A percentile compares a stretch with the other conserved stretches of the same genome.
Conservation (phyloP, 2,888 invertebrate species). For the Leptogaster cylindrica region DNA sequence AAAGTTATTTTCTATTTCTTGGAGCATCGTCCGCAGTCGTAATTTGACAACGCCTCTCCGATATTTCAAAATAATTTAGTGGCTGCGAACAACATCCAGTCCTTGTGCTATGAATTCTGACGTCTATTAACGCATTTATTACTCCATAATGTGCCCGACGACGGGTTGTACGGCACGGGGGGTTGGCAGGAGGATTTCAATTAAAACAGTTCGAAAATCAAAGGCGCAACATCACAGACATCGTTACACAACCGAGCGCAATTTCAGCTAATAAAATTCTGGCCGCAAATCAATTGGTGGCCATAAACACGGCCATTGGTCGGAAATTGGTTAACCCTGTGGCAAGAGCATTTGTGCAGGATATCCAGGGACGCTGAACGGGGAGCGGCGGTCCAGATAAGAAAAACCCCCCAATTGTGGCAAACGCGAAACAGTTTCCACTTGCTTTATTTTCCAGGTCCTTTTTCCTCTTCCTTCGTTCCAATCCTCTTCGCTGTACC, state of each 20-base stretch:
- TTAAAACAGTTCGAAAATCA: conserved; percentile 4
- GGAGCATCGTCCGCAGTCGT: not conserved
- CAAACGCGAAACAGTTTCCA: too few species aligned
- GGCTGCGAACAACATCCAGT: not conserved
- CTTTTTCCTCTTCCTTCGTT: too few species aligned
- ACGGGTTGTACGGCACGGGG: not conserved
- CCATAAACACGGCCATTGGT: conserved; percentile 1
- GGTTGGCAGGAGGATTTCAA: conserved; percentile 6
- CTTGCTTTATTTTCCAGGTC: too few species aligned
- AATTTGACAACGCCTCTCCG: conserved; percentile 3
- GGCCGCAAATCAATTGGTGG: conserved; percentile 13
- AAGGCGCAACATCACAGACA: not conserved
- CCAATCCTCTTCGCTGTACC: too few species aligned
- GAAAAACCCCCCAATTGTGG: too few species aligned
- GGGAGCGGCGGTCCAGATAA: too few species aligned
- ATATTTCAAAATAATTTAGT: conserved; percentile 17
- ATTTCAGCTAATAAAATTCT: conserved; percentile 16
- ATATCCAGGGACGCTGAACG: too few species aligned
- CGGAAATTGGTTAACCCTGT: not conserved
- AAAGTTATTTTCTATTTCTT: conserved; percentile 4
- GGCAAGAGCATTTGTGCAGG: too few species aligned
- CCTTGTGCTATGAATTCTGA: not conserved
- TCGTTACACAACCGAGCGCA: not conserved
- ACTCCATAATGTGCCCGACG: conserved; percentile 4
- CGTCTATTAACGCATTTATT: conserved; percentile 9